These are phyloP conservation scores for Mya arenaria DNA, from an alignment of 1,140 invertebrate species.

Conservation along the genomic window DNA sequence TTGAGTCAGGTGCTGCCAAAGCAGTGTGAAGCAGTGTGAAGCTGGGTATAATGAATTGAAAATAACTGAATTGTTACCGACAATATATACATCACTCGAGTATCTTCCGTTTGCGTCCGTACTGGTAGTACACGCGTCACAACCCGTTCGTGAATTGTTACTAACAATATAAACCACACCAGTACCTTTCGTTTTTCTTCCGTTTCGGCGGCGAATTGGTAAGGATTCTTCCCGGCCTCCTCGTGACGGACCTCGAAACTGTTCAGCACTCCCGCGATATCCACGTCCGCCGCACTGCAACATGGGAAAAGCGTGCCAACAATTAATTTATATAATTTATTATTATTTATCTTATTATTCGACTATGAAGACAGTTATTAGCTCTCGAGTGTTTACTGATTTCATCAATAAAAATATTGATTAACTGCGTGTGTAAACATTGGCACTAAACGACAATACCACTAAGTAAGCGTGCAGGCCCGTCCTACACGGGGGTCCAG, in stretches of 20 bases:
- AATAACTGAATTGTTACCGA: neutral
- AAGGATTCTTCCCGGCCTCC: neutral
- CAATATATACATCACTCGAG: neutral
- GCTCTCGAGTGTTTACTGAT: neutral
- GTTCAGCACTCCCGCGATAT: neutral
- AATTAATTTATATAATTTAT: neutral
- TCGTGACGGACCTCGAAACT: slow-evolving; percentile 37
- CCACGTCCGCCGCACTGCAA: slow-evolving; percentile 11
- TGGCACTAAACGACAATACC: too few relatives aligned
- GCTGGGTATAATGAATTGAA: neutral
- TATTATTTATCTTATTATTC: neutral
- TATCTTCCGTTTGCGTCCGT: neutral
- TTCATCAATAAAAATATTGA: neutral
- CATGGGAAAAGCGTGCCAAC: neutral
- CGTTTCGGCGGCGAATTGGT: slow-evolving; percentile 29
- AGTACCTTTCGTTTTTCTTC: slow-evolving; percentile 25
- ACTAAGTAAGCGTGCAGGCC: too few relatives aligned
- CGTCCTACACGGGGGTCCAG: too few relatives aligned
- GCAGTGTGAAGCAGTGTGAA: too few relatives aligned
- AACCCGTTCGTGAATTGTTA: neutral
- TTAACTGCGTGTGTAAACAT: neutral
- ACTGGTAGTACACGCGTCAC: neutral
- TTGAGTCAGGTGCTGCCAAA: too few relatives aligned
- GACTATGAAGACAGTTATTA: neutral
- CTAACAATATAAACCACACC: neutral